Base-by-base conservation (phyloP, 1,140 invertebrate genomes). In the Druon quercuslanigerum region DNA sequence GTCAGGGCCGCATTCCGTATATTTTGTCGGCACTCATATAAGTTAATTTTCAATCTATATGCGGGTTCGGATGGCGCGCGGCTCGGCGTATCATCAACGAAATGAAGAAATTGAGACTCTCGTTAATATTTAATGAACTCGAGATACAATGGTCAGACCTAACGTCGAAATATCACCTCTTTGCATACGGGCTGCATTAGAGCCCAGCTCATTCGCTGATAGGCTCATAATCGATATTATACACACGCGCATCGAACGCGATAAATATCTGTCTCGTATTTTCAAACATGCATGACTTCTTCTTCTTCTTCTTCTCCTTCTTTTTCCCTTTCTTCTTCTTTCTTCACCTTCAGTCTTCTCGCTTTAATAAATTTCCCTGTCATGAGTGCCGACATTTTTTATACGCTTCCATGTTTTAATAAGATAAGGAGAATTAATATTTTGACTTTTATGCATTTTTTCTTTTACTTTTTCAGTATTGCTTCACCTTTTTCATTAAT, bases 41-140 rank as follows among this genome's bases (percentile, higher is more conserved):
- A 91, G 90, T 92, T 92, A 92, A 92, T 91, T 92, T 92, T 91
- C 91, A 91, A 92, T 92, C 91, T 92, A 92, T 92, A 92, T 92
- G 91, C 91, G 87, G 88, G 86, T 86, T 88, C 82, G 84, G 84
- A 87, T 87, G 85, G 87, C 81, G 85, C 87, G 82, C 87, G 84
- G 85, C 87, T 81, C 87, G 84, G 87, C 86, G 88, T 89, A 87
- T 89, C 88, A 90, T 88, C 88, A 90, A 85, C 87, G 87, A 91
- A 91, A 91, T 91, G 88, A 91, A 91, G 90, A 91, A 91, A 91
- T 91, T 91, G 86, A 91, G 87, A 89, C 85, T 89, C 89, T 90
- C 88, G 90, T 91, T 91, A 91, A 91, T 90, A 91, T 91, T 91
- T 91, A 91, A 91, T 90, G 90, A 90, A 87, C 84, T 84, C 77